phyloP scores from a whole-genome alignment of 2,113 vertebrate species.

The Raphicerus campestris region DNA sequence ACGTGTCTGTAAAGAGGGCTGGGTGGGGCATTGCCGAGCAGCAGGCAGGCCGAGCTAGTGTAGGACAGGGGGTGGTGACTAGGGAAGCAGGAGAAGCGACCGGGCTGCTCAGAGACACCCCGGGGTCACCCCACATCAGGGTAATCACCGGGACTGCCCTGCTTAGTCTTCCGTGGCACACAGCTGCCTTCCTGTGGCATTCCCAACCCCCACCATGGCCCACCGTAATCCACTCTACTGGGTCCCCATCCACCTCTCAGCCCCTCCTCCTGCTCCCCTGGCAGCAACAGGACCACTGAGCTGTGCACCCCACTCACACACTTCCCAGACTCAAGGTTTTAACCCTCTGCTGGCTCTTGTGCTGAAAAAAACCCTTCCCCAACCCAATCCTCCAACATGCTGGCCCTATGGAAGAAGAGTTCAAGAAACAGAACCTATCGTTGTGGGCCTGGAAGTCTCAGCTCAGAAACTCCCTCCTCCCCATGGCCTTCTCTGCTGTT shows the following conservation, averaged over 20 bases:
- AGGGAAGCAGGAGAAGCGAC: neutral
- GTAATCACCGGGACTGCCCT: neutral
- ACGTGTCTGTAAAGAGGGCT: neutral
- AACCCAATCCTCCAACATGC: no score
- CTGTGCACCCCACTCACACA: no score
- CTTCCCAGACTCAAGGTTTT: neutral
- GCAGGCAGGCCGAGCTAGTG: no score
- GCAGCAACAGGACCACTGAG: neutral
- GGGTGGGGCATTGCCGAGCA: neutral
- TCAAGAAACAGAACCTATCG: neutral
- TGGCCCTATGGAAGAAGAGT: neutral
- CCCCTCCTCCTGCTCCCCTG: no score
- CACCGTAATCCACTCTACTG: neutral
- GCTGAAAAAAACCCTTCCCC: neutral
- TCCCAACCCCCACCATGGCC: no score
- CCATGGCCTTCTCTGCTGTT: neutral
- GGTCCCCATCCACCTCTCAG: neutral
- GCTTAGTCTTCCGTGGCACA: neutral
- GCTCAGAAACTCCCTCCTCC: neutral
- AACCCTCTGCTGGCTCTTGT: neutral
- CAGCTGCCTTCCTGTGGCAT: neutral
- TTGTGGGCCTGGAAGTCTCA: neutral
- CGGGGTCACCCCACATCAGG: neutral
- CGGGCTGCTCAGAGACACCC: neutral
- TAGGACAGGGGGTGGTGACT: neutral